Percentiles rank a stretch among this genome's conserved stretches.
Evolutionary conservation across 2,888 invertebrate species (phyloP).

Genomic region (Acrobasis repandana): DNA sequence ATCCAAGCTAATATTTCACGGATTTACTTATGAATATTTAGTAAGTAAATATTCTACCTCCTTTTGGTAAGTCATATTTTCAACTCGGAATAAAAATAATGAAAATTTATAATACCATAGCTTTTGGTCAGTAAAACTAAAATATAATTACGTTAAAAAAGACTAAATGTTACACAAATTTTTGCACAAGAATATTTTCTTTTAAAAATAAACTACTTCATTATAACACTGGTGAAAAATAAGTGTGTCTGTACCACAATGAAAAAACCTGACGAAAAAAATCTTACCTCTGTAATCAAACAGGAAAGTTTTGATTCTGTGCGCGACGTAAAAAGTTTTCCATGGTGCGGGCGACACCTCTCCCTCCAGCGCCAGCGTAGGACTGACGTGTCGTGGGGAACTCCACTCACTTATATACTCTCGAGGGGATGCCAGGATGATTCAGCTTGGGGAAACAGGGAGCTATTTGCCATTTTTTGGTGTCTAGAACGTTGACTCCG

Average conservation of each 20-base stretch:
- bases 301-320: constrained; percentile 57
- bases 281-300: constrained; percentile 56
- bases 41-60: neutral
- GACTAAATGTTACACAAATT: no score
- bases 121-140: neutral
- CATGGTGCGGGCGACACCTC: constrained; percentile 39
- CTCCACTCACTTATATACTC: constrained; percentile 62
- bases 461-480: constrained; percentile 24
- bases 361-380: constrained; percentile 30
- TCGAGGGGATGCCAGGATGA: constrained; percentile 35
- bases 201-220: no score
- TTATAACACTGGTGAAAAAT: no score
- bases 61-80: neutral
- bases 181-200: no score
- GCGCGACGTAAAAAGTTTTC: constrained; percentile 71
- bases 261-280: neutral
- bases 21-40: constrained; percentile 1
- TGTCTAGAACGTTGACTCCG: constrained; percentile 22
- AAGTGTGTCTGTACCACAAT: no score
- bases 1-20: constrained; percentile 9
- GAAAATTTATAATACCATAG: no score
- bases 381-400: constrained; percentile 52
- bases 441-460: constrained; percentile 41
- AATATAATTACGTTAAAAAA: neutral
- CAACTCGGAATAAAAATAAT: neutral